phyloP scores from a whole-genome alignment of 1,140 invertebrate species.

The Uloborus diversus region DNA sequence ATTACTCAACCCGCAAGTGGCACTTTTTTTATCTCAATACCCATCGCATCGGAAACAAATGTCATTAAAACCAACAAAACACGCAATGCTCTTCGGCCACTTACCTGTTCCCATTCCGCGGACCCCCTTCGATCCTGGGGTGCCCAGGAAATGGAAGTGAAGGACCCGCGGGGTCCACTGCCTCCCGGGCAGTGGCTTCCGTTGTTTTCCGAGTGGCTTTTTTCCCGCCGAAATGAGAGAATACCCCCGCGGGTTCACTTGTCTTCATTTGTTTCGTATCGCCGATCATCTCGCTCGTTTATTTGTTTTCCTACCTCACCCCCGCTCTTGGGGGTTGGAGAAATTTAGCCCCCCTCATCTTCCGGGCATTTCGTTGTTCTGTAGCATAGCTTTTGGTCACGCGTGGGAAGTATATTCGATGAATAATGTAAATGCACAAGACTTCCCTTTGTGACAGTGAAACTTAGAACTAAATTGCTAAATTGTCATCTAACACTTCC shows the following conservation, averaged over 20 bases:
- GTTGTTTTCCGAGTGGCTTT: constrained; percentile 15
- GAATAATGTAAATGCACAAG: too few relatives aligned
- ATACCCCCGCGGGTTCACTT: background rate
- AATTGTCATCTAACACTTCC: too few relatives aligned
- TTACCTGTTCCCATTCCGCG: background rate
- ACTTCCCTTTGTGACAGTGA: too few relatives aligned
- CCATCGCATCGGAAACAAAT: too few relatives aligned
- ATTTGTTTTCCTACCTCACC: too few relatives aligned
- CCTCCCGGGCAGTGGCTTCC: constrained; percentile 18
- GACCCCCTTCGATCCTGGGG: background rate
- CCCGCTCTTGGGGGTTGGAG: background rate
- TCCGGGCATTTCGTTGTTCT: background rate
- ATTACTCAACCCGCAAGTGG: too few relatives aligned
- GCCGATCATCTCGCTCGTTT: constrained; percentile 5
- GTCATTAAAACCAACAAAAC: too few relatives aligned
- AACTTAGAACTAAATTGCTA: too few relatives aligned
- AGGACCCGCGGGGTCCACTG: background rate
- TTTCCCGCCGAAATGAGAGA: background rate
- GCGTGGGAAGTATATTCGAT: too few relatives aligned
- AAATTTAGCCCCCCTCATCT: background rate
- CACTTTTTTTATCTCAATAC: too few relatives aligned
- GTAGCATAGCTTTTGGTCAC: too few relatives aligned
- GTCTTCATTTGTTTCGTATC: constrained; percentile 43
- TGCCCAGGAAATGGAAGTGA: constrained; percentile 24
- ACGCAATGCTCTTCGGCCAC: background rate